Evolutionary conservation across 1,140 invertebrate species (phyloP).

Genomic region (Conus ventricosus): DNA sequence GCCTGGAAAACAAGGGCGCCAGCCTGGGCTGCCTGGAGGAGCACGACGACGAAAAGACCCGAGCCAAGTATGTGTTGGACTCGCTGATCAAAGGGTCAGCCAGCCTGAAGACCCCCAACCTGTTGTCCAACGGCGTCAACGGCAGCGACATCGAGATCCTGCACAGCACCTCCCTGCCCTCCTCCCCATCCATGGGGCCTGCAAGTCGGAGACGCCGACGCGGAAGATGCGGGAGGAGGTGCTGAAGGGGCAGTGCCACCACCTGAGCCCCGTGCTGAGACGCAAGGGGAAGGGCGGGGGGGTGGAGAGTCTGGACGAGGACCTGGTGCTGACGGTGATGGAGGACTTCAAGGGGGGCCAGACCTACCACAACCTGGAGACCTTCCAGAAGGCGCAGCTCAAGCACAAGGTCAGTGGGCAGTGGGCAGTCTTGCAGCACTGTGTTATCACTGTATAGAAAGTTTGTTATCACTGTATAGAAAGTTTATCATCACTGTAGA

Average conservation of each 20-base stretch:
- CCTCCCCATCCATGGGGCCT: conserved; percentile 60
- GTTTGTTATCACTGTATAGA: too few species aligned
- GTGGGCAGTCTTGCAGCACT: too few species aligned
- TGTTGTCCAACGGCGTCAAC: background rate
- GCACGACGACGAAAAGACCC: background rate
- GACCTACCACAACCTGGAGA: conserved; percentile 92
- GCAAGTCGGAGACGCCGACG: conserved; percentile 56
- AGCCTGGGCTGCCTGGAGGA: background rate
- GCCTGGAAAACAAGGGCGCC: background rate
- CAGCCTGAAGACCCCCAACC: background rate
- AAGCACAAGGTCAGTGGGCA: conserved; percentile 86
- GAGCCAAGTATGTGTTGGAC: background rate
- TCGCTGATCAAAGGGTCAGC: background rate
- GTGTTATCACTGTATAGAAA: too few species aligned
- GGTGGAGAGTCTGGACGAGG: conserved; percentile 89
- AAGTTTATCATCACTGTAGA: too few species aligned
- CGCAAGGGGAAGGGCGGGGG: conserved; percentile 44
- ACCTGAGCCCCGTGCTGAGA: conserved; percentile 67
- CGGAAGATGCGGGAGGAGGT: conserved; percentile 60
- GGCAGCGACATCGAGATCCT: conserved; percentile 53
- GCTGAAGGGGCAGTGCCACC: conserved; percentile 60
- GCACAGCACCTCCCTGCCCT: conserved; percentile 69
- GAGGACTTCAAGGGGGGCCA: conserved; percentile 78
- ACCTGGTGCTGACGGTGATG: conserved; percentile 77
- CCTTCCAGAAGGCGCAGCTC: conserved; percentile 95